Conservation (phyloP, 2,113 vertebrate species). For the Cottus gobio region DNA sequence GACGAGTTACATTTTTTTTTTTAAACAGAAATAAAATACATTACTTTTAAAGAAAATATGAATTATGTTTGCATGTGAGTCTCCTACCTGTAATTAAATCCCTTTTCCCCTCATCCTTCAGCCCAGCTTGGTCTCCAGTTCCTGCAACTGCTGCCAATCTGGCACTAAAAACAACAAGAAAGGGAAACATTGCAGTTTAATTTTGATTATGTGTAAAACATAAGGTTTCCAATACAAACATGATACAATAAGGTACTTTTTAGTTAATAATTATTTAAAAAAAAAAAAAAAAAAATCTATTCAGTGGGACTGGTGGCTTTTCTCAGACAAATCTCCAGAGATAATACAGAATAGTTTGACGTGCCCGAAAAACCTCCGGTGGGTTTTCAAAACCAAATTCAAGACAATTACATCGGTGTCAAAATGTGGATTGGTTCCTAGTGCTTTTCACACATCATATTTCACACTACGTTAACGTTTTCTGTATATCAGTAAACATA, state of each 20-base stretch:
- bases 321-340: neutral
- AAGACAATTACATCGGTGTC: neutral
- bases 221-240: neutral
- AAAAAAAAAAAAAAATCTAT: neutral
- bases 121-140: slow-evolving; percentile 48
- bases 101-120: slow-evolving; percentile 75
- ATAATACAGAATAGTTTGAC: too few species aligned
- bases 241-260: neutral
- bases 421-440: neutral
- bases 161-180: slow-evolving; percentile 60
- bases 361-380: too few species aligned
- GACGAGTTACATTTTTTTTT: neutral
- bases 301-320: neutral
- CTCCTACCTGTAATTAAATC: slow-evolving; percentile 70
- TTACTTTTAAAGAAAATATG: neutral
- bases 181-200: neutral
- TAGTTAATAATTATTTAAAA: too few species aligned
- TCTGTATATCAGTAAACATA: neutral
- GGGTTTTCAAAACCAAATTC: neutral
- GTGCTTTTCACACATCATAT: neutral
- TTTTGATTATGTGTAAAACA: neutral
- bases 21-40: neutral
- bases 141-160: slow-evolving; percentile 70
- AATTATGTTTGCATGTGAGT: neutral
- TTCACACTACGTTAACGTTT: neutral